These are phyloP conservation scores for Cyanocitta stelleri DNA, from an alignment of 2,113 vertebrate genomes.

Conservation along the genomic window DNA sequence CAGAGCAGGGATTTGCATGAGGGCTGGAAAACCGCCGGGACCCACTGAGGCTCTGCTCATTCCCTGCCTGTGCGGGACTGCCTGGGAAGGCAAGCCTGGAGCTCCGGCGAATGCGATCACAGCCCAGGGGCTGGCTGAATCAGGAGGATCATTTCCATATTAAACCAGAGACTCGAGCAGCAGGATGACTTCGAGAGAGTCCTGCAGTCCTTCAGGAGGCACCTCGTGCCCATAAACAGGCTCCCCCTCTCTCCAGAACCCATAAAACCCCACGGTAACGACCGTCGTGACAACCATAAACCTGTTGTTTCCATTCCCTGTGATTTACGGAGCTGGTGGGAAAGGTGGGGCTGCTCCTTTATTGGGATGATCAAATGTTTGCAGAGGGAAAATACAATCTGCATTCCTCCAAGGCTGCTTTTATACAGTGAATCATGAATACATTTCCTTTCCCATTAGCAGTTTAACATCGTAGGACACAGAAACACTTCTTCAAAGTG, in stretches of 20 bases:
- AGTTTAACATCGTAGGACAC: background rate
- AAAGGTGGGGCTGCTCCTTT: slow-evolving; percentile 33
- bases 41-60: background rate
- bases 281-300: slow-evolving; percentile 30
- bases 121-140: background rate
- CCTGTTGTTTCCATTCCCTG: slow-evolving; percentile 15
- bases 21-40: background rate
- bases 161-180: background rate
- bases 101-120: fast-evolving
- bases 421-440: background rate
- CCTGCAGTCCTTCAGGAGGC: background rate
- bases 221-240: background rate
- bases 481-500: slow-evolving; percentile 1
- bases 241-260: background rate
- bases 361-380: slow-evolving; percentile 43
- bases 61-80: background rate
- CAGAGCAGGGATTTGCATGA: fast-evolving
- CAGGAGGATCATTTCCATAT: background rate
- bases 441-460: slow-evolving; percentile 27
- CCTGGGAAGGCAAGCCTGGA: background rate
- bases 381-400: slow-evolving; percentile 38
- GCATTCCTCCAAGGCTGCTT: slow-evolving; percentile 14
- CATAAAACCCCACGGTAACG: slow-evolving; percentile 9
- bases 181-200: background rate
- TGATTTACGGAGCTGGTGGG: slow-evolving; percentile 41